Conservation (phyloP, 2,113 vertebrate species). For the Taxidea taxus region DNA sequence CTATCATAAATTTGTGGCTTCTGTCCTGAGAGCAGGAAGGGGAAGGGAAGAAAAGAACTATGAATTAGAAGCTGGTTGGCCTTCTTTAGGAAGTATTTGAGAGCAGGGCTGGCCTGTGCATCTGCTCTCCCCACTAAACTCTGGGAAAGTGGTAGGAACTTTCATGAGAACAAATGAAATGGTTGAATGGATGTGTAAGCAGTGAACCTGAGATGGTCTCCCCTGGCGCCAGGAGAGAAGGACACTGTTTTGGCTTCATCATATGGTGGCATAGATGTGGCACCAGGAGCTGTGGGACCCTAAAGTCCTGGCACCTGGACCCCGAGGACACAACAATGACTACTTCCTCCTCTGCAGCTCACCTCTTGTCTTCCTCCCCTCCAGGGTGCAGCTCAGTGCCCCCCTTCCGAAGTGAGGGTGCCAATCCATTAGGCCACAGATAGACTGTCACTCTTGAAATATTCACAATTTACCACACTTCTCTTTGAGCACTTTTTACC, state of each 20-base stretch:
- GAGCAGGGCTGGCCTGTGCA: fast-evolving
- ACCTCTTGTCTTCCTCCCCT: too few relatives aligned
- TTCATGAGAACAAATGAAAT: neutral
- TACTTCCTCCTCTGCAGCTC: too few relatives aligned
- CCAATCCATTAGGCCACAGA: neutral
- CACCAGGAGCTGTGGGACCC: neutral
- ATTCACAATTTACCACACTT: neutral
- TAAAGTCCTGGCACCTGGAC: neutral
- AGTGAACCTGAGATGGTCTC: neutral
- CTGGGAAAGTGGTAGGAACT: neutral
- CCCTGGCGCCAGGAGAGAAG: neutral
- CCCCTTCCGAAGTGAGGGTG: fast-evolving
- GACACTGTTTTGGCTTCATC: neutral
- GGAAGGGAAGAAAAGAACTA: neutral
- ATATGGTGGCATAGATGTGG: fast-evolving
- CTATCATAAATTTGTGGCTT: neutral
- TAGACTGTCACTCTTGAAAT: neutral
- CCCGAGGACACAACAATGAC: neutral
- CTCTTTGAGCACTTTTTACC: neutral
- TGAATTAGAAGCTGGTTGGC: neutral
- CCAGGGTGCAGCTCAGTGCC: fast-evolving
- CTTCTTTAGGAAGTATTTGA: neutral
- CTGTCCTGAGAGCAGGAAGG: too few relatives aligned
- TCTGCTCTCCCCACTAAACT: neutral
- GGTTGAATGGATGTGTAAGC: fast-evolving